Percentiles rank a stretch among this genome's conserved stretches.
Evolutionary conservation across 2,113 vertebrate species (phyloP).

Genomic region (Acanthochromis polyacanthus): DNA sequence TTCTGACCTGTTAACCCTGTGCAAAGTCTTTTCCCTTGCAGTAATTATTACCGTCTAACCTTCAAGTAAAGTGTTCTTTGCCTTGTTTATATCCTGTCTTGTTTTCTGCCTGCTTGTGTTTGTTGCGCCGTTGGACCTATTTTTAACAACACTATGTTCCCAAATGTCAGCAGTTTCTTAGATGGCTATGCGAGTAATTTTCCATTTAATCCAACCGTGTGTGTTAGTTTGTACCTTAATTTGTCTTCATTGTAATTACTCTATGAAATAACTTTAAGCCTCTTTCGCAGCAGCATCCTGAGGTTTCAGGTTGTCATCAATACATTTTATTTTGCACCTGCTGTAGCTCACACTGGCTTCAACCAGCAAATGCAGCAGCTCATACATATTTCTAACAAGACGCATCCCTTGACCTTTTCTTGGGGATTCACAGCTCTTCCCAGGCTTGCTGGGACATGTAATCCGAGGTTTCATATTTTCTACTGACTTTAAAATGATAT

Average conservation of each 20-base stretch:
- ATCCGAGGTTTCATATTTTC: conserved; percentile 18
- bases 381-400: not conserved
- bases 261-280: not conserved
- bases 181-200: not conserved
- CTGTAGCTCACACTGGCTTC: not conserved
- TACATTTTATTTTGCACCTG: not conserved
- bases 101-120: conserved; percentile 10
- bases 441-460: conserved; percentile 11
- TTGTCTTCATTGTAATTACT: not conserved
- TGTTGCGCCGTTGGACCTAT: not conserved
- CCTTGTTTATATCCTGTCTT: not conserved
- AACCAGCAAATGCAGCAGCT: not conserved
- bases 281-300: conserved; percentile 1
- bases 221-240: not conserved
- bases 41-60: not conserved
- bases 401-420: not conserved
- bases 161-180: not conserved
- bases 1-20: not conserved
- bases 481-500: conserved; percentile 16
- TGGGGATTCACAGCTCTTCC: not conserved
- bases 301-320: conserved; percentile 21
- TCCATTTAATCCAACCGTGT: not conserved
- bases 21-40: not conserved
- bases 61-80: not conserved
- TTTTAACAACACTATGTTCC: not conserved